phyloP scores from a whole-genome alignment of 2,888 invertebrate species.

The Clusia tigrina region DNA sequence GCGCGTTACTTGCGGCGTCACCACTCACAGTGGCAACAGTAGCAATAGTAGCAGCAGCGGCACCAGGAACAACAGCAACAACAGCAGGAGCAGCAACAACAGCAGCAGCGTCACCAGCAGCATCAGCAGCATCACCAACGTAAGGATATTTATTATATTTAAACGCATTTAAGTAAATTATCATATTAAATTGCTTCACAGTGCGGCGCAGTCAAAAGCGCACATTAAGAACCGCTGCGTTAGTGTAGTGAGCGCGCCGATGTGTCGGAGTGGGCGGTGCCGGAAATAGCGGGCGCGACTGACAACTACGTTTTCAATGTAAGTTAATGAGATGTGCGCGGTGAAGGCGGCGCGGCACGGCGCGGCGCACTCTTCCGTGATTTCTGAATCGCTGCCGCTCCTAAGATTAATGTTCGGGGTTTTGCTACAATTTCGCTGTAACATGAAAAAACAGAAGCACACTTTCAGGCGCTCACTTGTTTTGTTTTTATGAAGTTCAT shows the following conservation, averaged over 20 bases:
- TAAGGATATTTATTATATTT: conserved; percentile 50
- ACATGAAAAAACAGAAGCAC: too few relatives aligned
- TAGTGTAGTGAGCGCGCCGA: neutral
- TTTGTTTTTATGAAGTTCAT: too few relatives aligned
- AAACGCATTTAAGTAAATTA: conserved; percentile 60
- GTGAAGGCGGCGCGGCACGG: too few relatives aligned
- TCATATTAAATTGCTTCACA: conserved; percentile 57
- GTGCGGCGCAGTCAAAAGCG: conserved; percentile 11
- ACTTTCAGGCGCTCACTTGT: too few relatives aligned
- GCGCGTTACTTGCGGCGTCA: neutral
- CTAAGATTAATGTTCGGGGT: too few relatives aligned
- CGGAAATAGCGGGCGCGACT: neutral
- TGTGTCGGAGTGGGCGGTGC: neutral
- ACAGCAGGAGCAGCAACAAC: neutral
- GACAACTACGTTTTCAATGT: conserved; percentile 46
- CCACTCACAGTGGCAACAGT: neutral
- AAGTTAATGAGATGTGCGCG: conserved; percentile 58
- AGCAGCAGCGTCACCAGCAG: neutral
- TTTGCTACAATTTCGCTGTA: too few relatives aligned
- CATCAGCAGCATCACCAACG: neutral
- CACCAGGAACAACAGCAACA: neutral
- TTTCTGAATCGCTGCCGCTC: too few relatives aligned
- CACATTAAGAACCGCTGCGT: neutral
- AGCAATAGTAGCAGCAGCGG: neutral
- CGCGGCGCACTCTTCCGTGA: neutral